phyloP scores from a whole-genome alignment of 1,140 invertebrate species.

The Marisa cornuarietis region DNA sequence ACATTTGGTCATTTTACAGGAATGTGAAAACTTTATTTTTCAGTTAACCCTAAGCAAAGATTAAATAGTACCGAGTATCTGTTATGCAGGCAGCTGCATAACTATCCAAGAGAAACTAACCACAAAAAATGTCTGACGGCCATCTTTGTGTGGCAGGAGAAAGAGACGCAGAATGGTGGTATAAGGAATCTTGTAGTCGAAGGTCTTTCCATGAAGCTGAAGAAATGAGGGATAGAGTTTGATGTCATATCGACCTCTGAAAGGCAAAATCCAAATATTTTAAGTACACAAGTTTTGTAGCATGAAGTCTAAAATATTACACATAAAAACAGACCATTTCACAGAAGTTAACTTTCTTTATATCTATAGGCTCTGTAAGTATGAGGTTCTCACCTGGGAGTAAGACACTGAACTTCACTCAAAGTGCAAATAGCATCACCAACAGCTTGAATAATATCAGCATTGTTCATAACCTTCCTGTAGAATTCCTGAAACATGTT shows the following conservation, averaged over 20 bases:
- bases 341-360: no score
- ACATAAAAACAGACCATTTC: no score
- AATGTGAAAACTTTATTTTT: no score
- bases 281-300: neutral
- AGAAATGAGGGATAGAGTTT: conserved; percentile 98
- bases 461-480: conserved; percentile 92
- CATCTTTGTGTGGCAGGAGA: conserved; percentile 95
- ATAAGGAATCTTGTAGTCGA: conserved; percentile 99
- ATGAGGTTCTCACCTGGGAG: conserved; percentile 79
- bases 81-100: no score
- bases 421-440: conserved; percentile 98
- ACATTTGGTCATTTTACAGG: no score
- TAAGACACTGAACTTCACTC: conserved; percentile 95
- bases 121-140: conserved; percentile 99
- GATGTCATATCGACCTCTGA: conserved; percentile 98
- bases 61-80: no score
- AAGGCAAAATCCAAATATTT: conserved; percentile 61
- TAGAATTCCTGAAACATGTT: conserved; percentile 78
- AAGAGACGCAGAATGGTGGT: conserved; percentile 94
- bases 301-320: no score
- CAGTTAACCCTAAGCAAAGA: no score
- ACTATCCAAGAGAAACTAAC: conserved; percentile 68
- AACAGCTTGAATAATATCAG: conserved; percentile 95
- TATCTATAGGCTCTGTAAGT: no score
- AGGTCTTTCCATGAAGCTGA: conserved; percentile 99